These are phyloP conservation scores for Ophion costatus DNA, from an alignment of 2,888 invertebrate genomes.

Conservation along the genomic window DNA sequence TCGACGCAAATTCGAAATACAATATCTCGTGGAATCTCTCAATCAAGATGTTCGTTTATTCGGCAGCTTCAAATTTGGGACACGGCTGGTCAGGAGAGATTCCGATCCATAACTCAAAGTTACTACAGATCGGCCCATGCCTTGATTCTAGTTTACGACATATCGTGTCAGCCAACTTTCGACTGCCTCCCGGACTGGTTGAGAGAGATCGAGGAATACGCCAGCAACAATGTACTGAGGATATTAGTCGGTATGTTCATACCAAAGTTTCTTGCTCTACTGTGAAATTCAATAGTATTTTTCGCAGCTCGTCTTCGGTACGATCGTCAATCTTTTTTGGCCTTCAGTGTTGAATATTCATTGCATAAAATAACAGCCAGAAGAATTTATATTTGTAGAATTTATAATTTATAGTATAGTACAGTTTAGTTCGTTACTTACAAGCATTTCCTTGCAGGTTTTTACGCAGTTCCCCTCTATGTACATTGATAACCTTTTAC, in stretches of 20 bases:
- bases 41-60: not conserved
- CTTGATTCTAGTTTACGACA: constrained; percentile 97
- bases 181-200: constrained; percentile 99
- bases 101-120: constrained; percentile 98
- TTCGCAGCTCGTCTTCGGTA: too few relatives aligned
- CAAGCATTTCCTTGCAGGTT: too few relatives aligned
- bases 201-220: constrained; percentile 98
- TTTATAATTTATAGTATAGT: too few relatives aligned
- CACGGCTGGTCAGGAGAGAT: constrained; percentile 98
- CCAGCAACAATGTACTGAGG: constrained; percentile 96
- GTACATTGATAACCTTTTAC: too few relatives aligned
- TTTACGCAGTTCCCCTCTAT: too few relatives aligned
- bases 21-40: not conserved
- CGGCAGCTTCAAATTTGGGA: constrained; percentile 98
- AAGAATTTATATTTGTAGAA: too few relatives aligned
- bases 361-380: too few relatives aligned
- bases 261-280: not conserved
- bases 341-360: too few relatives aligned
- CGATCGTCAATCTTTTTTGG: too few relatives aligned
- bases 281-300: not conserved
- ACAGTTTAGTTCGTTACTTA: too few relatives aligned
- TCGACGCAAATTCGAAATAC: not conserved
- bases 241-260: constrained; percentile 93
- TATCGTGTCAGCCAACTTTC: constrained; percentile 98
- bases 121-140: constrained; percentile 99